Evolutionary conservation across 2,888 invertebrate genomes (phyloP), one percentile per base, ranked within the genome.

Genomic region (Conops quadrifasciatus): DNA sequence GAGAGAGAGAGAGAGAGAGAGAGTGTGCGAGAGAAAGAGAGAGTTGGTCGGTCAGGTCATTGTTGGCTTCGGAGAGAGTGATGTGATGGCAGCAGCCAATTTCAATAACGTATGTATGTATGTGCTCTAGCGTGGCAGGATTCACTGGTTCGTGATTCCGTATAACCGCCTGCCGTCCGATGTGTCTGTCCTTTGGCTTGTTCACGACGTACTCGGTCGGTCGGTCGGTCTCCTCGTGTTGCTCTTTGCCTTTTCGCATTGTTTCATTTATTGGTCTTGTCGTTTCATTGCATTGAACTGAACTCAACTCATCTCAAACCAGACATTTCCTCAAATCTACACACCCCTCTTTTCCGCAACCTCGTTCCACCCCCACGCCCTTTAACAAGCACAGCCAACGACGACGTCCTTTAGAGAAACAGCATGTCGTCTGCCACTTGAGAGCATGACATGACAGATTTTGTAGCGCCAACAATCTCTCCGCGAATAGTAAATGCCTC

Each of bases 381-480:
- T 24, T 5, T 2, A 7, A 28, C 1, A 49, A 49, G n/a, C 19
- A n/a, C 19, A n/a, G 2, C n/a, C 7, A 49, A 5, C 15, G 3
- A 2, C n/a, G 5, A 13, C n/a, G 19, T 19, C 49, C 49, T 26
- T 24, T 19, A 58, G n/a, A 51, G 60, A 19, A 11, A 16, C 68
- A 47, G n/a, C 67, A 58, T 26, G 58, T 45, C 45, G 28, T 24
- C 65, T 51, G 67, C 58, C 36, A 26, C 47, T 19, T 19, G 65
- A 49, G 51, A 30, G 47, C 45, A 58, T 58, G 24, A 58, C 45
- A 58, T 67, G 45, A 19, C 67, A 28, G 24, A 67, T 67, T 67
- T 67, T 47, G 24, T 45, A 58, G 21, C 19, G 53, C 30, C 30
- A 51, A 19, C 28, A 21, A 13, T 11, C 45, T 19, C 19, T 24